A percentile compares a stretch with the other conserved stretches of the same genome.
These are phyloP conservation scores for Lordiphosa andalusiaca DNA, from an alignment of 2,888 invertebrate genomes.

Conservation along the genomic window DNA sequence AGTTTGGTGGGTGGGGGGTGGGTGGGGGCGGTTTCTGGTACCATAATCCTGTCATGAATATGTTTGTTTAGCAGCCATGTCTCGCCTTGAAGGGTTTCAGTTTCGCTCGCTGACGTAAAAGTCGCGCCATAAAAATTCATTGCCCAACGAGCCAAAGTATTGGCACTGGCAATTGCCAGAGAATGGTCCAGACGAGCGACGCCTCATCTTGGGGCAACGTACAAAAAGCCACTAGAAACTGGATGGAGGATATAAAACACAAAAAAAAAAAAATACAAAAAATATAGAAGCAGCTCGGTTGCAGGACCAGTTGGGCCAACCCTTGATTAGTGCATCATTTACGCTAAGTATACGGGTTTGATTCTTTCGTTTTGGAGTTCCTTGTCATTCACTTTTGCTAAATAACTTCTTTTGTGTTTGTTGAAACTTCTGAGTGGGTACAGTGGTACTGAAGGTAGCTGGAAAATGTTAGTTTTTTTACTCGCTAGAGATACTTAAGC, in stretches of 20 bases:
- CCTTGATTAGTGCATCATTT: conserved; percentile 35
- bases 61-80: conserved; percentile 50
- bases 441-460: no score
- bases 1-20: conserved; percentile 16
- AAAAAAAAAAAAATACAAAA: conserved; percentile 17
- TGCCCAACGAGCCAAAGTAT: conserved; percentile 61
- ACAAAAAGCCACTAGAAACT: conserved; percentile 26
- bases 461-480: no score
- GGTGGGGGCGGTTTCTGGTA: no score
- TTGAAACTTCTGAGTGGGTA: no score
- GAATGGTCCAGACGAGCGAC: conserved; percentile 40
- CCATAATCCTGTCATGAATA: conserved; percentile 69
- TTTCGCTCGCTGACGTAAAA: conserved; percentile 40
- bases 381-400: no score
- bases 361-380: not conserved
- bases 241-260: conserved; percentile 32
- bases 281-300: conserved; percentile 13
- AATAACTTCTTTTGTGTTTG: no score
- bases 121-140: conserved; percentile 71
- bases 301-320: conserved; percentile 24
- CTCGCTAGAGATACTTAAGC: no score
- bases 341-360: conserved; percentile 1
- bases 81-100: conserved; percentile 20
- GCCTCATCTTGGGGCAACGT: conserved; percentile 19
- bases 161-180: conserved; percentile 37